These are phyloP conservation scores for Myotis lucifugus DNA, from an alignment of 2,113 vertebrate genomes.

Conservation along the genomic window DNA sequence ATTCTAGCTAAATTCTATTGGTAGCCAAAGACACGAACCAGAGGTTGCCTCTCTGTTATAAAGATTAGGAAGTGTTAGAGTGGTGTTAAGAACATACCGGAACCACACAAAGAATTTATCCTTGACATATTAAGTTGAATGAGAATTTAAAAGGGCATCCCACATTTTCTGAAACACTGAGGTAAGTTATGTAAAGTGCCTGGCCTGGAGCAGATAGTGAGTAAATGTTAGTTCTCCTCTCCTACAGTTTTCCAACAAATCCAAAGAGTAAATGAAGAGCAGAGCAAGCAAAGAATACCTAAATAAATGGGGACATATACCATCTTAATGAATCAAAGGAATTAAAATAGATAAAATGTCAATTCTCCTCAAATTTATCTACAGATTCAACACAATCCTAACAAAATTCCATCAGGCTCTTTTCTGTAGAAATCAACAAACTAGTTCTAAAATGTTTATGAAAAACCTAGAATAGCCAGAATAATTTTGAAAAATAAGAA, in stretches of 20 bases:
- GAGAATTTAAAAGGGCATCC: slow-evolving; percentile 33
- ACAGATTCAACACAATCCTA: background rate
- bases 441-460: background rate
- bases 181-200: slow-evolving; percentile 20
- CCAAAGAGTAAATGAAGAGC: background rate
- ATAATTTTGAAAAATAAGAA: background rate
- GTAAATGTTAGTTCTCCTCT: background rate
- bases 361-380: background rate
- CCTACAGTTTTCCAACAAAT: slow-evolving; percentile 16
- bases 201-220: background rate
- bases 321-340: background rate
- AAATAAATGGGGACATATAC: background rate
- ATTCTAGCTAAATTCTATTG: background rate
- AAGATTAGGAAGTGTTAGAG: slow-evolving; percentile 19
- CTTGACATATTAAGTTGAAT: slow-evolving; percentile 19
- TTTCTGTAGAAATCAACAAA: slow-evolving; percentile 52
- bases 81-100: background rate
- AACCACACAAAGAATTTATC: slow-evolving; percentile 21
- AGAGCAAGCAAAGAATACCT: background rate
- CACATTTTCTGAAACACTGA: slow-evolving; percentile 8
- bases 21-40: background rate
- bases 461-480: slow-evolving; percentile 41
- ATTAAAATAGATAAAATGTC: background rate
- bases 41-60: background rate
- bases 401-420: background rate